Percentiles rank a stretch among this genome's conserved stretches.
Conservation (phyloP, 2,888 invertebrate species). For the Andrena chrysosceles region DNA sequence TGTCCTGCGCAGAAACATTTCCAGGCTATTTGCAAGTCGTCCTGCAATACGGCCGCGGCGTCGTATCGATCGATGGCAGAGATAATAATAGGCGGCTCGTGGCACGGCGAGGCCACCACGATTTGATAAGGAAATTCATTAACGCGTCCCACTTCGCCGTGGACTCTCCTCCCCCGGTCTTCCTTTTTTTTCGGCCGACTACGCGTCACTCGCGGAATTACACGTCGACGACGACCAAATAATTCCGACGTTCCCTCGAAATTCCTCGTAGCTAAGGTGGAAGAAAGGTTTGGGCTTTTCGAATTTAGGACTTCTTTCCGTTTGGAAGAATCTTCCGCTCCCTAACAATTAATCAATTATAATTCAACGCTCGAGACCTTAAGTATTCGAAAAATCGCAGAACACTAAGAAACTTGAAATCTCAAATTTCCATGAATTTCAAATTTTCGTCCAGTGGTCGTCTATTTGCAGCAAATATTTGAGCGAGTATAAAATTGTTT, state of each 20-base stretch:
- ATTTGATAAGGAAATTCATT: constrained; percentile 82
- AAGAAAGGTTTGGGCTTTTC: too few species aligned
- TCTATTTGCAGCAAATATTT: too few species aligned
- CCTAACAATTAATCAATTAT: too few species aligned
- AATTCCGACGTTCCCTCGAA: background rate
- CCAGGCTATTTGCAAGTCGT: constrained; percentile 68
- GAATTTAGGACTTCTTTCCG: too few species aligned
- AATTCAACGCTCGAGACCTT: too few species aligned
- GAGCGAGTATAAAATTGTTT: too few species aligned
- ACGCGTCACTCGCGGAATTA: constrained; percentile 16
- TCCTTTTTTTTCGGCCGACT: background rate
- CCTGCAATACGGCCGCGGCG: constrained; percentile 61
- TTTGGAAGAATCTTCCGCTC: too few species aligned
- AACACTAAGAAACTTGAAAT: too few species aligned
- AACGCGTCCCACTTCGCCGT: constrained; percentile 79
- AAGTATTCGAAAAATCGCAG: too few species aligned
- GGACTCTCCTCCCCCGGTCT: constrained; percentile 13
- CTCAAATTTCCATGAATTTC: too few species aligned
- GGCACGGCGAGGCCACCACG: constrained; percentile 69
- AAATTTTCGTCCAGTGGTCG: too few species aligned
- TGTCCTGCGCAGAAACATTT: constrained; percentile 67
- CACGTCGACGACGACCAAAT: background rate
- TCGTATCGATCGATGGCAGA: constrained; percentile 66
- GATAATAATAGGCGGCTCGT: constrained; percentile 65
- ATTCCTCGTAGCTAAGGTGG: background rate